These are phyloP conservation scores for Aurelia aurita complex sp. Pacific DNA, from an alignment of 30 jellyfish, hydroid and myxozoan genomes.

Conservation along the genomic window DNA sequence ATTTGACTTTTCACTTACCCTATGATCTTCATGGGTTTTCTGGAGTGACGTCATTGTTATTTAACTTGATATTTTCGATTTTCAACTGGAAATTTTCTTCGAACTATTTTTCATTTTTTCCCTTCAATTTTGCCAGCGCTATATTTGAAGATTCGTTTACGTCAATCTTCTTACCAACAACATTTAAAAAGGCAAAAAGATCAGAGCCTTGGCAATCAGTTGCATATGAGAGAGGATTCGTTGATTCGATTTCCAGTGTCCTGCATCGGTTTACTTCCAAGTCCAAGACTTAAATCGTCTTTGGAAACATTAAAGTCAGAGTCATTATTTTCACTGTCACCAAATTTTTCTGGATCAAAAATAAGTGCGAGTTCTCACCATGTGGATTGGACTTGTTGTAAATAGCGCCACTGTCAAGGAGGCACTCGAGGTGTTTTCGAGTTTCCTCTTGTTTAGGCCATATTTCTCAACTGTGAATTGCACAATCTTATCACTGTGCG, in stretches of 20 bases:
- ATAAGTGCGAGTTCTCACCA: slow-evolving; percentile 5
- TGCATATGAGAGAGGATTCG: slow-evolving; percentile 14
- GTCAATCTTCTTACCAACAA: slow-evolving; percentile 9
- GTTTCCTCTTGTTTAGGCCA: background rate
- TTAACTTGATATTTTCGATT: no score
- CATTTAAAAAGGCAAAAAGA: background rate
- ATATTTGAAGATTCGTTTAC: slow-evolving; percentile 8
- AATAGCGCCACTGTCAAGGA: slow-evolving; percentile 12
- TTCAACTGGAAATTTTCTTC: background rate
- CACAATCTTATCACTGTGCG: slow-evolving; percentile 1
- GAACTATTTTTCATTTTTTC: background rate
- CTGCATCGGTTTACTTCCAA: background rate
- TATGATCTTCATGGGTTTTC: no score
- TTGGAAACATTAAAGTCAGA: slow-evolving; percentile 14
- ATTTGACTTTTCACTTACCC: no score
- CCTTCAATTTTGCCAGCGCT: slow-evolving; percentile 3
- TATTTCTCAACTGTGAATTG: background rate
- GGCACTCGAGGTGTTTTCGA: background rate
- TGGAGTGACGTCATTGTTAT: no score
- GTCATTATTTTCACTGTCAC: slow-evolving; percentile 13
- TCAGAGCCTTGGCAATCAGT: slow-evolving; percentile 14
- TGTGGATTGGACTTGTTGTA: slow-evolving; percentile 15
- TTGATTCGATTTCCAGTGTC: slow-evolving; percentile 2
- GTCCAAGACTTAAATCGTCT: slow-evolving; percentile 21
- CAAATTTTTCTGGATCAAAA: slow-evolving; percentile 4